Evolutionary conservation across 2,113 vertebrate genomes (phyloP).

Genomic region (Gobio gobio): DNA sequence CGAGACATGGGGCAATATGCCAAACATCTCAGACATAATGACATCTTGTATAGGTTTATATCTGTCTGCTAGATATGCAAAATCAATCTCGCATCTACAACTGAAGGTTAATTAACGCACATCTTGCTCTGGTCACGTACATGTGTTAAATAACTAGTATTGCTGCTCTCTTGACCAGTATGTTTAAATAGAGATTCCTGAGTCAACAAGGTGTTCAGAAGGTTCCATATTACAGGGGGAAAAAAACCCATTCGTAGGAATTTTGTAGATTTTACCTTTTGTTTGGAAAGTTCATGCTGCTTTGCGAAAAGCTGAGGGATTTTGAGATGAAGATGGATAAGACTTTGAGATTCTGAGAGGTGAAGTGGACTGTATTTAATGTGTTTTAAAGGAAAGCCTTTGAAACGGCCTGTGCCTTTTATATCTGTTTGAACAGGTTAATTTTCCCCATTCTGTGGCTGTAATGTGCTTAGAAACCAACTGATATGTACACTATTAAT

Average conservation of each 20-base stretch:
- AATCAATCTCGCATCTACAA: not conserved
- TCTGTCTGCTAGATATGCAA: not conserved
- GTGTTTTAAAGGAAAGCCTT: not conserved
- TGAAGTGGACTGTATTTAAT: not conserved
- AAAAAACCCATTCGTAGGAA: not conserved
- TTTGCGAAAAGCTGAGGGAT: not conserved
- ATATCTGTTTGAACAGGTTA: not conserved
- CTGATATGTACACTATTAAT: not conserved
- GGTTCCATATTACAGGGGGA: too few relatives aligned
- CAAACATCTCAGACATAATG: not conserved
- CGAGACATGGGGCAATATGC: not conserved
- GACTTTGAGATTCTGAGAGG: not conserved
- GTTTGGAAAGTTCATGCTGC: not conserved
- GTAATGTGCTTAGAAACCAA: not conserved
- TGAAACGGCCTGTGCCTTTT: not conserved
- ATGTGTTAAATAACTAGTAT: not conserved
- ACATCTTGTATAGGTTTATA: conserved; percentile 8
- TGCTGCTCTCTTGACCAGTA: not conserved
- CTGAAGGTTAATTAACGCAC: not conserved
- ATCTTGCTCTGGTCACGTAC: not conserved
- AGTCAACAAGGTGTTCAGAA: not conserved
- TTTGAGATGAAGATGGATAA: not conserved
- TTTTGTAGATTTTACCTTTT: not conserved
- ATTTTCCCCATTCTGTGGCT: not conserved
- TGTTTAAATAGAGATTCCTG: not conserved